A percentile compares a stretch with the other conserved stretches of the same genome.
Conservation (phyloP, 2,113 vertebrate genomes). For the Leptosomus discolor region DNA sequence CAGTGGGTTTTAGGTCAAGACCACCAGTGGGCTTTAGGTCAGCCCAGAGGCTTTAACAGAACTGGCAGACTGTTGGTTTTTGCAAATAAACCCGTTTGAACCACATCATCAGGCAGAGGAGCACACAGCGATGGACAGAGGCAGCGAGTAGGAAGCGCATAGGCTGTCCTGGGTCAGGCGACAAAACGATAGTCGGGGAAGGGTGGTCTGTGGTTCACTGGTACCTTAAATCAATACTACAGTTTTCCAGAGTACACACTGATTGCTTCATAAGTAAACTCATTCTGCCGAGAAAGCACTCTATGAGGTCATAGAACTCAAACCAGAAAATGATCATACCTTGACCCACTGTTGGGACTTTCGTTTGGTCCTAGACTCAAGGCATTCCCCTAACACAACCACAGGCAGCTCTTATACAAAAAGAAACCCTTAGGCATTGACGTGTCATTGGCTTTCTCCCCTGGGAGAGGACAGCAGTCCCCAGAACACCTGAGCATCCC, state of each 20-base stretch:
- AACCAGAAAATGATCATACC: neutral
- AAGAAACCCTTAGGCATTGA: neutral
- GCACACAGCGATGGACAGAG: rapidly evolving
- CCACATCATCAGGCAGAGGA: neutral
- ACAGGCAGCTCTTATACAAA: neutral
- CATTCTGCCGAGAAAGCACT: neutral
- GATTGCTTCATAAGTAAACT: slow-evolving; percentile 19
- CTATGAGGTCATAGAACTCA: neutral
- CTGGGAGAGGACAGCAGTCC: neutral
- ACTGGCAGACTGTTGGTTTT: neutral
- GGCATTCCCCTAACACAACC: neutral
- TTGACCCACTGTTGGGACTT: neutral
- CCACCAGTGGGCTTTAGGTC: neutral
- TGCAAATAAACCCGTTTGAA: neutral
- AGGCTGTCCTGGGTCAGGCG: neutral
- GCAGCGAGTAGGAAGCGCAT: neutral
- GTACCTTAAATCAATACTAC: neutral
- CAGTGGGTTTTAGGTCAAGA: neutral
- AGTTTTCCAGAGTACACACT: neutral
- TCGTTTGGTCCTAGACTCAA: neutral
- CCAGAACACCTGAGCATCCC: neutral
- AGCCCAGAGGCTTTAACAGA: neutral
- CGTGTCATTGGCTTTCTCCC: neutral
- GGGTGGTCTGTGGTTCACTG: neutral
- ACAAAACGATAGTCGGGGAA: neutral